Evolutionary conservation across 2,797 vertebrate genomes (phyloP), one percentile per base, ranked within the genome.

Genomic region (Notolepis coatsorum): DNA sequence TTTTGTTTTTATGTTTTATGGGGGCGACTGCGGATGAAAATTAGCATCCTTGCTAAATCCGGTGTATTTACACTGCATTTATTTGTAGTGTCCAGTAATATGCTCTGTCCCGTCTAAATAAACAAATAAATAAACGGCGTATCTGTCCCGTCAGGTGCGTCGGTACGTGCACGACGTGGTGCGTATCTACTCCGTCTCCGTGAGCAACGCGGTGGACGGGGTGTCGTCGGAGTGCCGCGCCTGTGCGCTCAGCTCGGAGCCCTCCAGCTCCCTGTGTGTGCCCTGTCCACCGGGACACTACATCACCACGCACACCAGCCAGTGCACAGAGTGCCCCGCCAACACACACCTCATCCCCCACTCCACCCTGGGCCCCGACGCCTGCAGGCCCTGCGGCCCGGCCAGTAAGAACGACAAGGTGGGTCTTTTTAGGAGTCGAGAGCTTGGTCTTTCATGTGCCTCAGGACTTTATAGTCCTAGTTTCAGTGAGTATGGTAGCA

Each of bases 231-330:
- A 81, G 4, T 99, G 97, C 73, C 92, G 84, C 3, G 91, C 95
- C n/a, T 99, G 97, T 51, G 97, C 97, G 0, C 89, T 98, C 43
- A 94, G 94, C 53, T 85, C 93, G 0, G 89, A 91, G 38, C 89
- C 90, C 42, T 92, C 87, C 0, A 91, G 93, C 68, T 97, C 96
- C 0, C 93, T 94, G 0, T 99, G 98, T 2, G 94, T 99, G 64
- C 96, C 97, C 12, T 99, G 98, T 73, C 95, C 96, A 0, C 78
- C 93, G 0, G 98, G 97, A 15, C 92, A 98, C 87, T 99, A 95
- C 91, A 98, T 99, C 0, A 90, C 98, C 52, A 88, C 94, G 1
- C 82, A 82, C 64, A 96, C 56, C 74, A 98, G 91, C 88, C 93
- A 91, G 84, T 99, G 97, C 86, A 83, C 86, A 43, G 95, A 98